Evolutionary conservation across 2,113 vertebrate species (phyloP), one percentile per base, ranked within the genome.

Genomic region (Tachycineta bicolor): DNA sequence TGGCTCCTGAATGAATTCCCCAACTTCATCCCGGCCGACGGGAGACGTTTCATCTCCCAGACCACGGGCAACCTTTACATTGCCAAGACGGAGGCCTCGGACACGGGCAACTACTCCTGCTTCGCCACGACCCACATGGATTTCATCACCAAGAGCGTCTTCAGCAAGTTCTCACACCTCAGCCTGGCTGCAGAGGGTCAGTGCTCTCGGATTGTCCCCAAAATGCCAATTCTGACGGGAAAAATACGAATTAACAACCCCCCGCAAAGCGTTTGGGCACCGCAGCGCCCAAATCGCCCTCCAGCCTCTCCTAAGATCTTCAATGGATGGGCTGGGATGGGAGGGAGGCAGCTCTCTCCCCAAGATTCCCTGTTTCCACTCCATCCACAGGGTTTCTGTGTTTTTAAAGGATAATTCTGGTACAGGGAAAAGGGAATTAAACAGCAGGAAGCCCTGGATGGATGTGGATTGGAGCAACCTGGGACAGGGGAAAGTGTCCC

Each of bases 1-100:
- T 99, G 99, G 99, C 98, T 99, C 47, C 97, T 99, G 93, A 99
- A 99, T 0, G 99, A 99, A 58, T 99, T 99, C 79, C 99, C 99
- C 49, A 99, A 98, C 88, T 99, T 99, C 97, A 98, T 99, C 96
- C 98, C 98, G 5, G 98, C 98, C 4, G 98, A 98, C 0, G 98
- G 98, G 9, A 98, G 99, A 37, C 98, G 98, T 97, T 99, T 99
- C 31, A 98, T 99, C 83, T 99, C 99, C 16, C 99, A 99, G 97
- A 98, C 98, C 78, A 99, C 99, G 0, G 99, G 99, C 26, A 99
- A 99, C 97, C 98, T 99, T n/a, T 99, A 99, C 92, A 97, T 99
- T 5, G 99, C 99, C 75, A 98, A 98, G 63, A 98, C 99, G 3
- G 98, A 99, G 18, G 96, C 97, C 31, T 98, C 99, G 0, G 99